Evolutionary conservation across 1,140 invertebrate genomes (phyloP).

Genomic region (Drosophila persimilis): DNA sequence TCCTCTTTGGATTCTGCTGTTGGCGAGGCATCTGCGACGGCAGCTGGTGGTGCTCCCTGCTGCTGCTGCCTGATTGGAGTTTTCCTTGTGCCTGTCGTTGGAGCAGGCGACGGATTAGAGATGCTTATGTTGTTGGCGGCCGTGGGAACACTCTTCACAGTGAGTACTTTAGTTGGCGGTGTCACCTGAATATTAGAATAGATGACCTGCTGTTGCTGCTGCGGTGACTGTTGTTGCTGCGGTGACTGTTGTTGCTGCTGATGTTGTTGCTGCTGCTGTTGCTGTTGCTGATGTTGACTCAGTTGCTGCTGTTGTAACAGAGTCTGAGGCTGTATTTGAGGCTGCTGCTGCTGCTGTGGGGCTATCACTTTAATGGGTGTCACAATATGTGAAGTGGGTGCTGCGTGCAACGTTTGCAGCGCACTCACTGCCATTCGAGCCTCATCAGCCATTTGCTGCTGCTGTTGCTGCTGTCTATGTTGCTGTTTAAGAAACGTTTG

Average conservation of each 20-base stretch:
- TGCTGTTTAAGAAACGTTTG: too few relatives aligned
- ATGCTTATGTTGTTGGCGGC: slow-evolving; percentile 30
- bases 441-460: slow-evolving; percentile 63
- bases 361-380: slow-evolving; percentile 45
- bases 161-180: slow-evolving; percentile 11
- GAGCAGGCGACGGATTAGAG: too few relatives aligned
- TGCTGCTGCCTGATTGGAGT: slow-evolving; percentile 38
- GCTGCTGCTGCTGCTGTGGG: slow-evolving; percentile 30
- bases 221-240: slow-evolving; percentile 16
- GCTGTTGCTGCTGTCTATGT: slow-evolving; percentile 14
- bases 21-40: slow-evolving; percentile 17
- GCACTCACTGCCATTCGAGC: slow-evolving; percentile 70
- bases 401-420: slow-evolving; percentile 61
- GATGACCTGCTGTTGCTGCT: slow-evolving; percentile 23
- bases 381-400: slow-evolving; percentile 48
- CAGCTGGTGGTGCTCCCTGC: slow-evolving; percentile 7
- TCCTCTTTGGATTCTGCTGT: slow-evolving; percentile 27
- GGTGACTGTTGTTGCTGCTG: slow-evolving; percentile 21
- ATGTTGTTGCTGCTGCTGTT: slow-evolving; percentile 15
- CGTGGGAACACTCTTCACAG: slow-evolving; percentile 13
- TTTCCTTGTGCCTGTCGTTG: slow-evolving; percentile 32
- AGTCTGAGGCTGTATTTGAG: too few relatives aligned
- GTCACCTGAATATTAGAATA: slow-evolving; percentile 16
- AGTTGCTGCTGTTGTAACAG: slow-evolving; percentile 11
- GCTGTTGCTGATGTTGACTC: slow-evolving; percentile 15